These are phyloP conservation scores for Fringilla coelebs DNA, from an alignment of 2,797 vertebrate genomes.

Conservation along the genomic window DNA sequence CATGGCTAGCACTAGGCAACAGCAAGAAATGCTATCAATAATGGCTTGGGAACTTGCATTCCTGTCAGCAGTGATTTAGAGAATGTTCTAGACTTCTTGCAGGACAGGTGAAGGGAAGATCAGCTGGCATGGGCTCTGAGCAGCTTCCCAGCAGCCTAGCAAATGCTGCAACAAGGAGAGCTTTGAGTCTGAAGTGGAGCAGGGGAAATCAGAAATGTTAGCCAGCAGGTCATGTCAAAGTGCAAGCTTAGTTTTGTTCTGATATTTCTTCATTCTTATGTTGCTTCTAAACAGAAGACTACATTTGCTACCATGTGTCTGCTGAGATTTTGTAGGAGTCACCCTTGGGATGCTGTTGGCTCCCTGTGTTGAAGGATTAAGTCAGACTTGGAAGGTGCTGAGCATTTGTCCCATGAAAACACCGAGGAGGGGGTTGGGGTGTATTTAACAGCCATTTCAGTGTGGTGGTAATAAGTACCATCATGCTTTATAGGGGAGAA, in stretches of 20 bases:
- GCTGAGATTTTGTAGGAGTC: background rate
- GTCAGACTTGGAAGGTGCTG: background rate
- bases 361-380: background rate
- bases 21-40: background rate
- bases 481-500: background rate
- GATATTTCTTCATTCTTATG: background rate
- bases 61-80: background rate
- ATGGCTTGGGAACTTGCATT: conserved; percentile 17
- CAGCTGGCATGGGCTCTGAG: background rate
- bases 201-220: background rate
- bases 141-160: background rate
- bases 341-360: background rate
- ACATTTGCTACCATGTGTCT: background rate
- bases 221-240: background rate
- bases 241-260: background rate
- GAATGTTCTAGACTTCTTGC: background rate
- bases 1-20: background rate
- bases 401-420: background rate
- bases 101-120: conserved; percentile 1
- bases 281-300: background rate
- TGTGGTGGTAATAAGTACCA: background rate
- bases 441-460: background rate
- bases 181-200: background rate
- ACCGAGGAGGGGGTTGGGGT: background rate
- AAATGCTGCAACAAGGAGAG: background rate